These are phyloP conservation scores for Monoplex corrugatus DNA, from an alignment of 2,888 invertebrate genomes.

Conservation along the genomic window DNA sequence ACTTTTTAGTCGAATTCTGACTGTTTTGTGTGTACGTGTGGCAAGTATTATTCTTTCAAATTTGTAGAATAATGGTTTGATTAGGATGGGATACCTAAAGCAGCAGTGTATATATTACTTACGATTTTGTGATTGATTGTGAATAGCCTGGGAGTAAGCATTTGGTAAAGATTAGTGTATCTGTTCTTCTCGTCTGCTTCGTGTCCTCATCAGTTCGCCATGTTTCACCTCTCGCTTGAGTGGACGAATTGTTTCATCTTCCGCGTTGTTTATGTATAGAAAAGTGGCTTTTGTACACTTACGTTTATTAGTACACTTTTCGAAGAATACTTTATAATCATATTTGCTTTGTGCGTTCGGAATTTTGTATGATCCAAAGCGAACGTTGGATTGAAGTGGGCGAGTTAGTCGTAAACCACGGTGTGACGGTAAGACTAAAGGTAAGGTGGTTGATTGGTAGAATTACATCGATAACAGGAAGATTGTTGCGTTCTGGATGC, in stretches of 20 bases:
- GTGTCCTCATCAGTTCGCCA: slow-evolving; percentile 38
- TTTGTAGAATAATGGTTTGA: too few relatives aligned
- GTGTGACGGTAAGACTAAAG: too few relatives aligned
- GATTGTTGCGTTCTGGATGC: too few relatives aligned
- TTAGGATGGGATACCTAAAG: background rate
- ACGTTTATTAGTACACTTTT: too few relatives aligned
- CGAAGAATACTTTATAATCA: too few relatives aligned
- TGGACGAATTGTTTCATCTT: slow-evolving; percentile 28
- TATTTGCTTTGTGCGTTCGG: too few relatives aligned
- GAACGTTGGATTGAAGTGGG: too few relatives aligned
- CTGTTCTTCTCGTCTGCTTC: background rate
- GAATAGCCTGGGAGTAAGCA: background rate
- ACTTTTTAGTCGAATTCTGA: background rate
- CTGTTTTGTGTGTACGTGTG: background rate
- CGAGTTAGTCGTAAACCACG: too few relatives aligned
- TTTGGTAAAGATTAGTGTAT: background rate
- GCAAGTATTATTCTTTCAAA: background rate
- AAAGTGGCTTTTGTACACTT: too few relatives aligned
- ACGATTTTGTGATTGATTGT: background rate
- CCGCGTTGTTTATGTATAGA: slow-evolving; percentile 26
- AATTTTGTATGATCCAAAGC: too few relatives aligned
- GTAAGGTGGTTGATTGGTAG: too few relatives aligned
- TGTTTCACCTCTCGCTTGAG: slow-evolving; percentile 33
- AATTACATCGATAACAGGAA: too few relatives aligned
- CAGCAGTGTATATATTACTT: background rate